Evolutionary conservation across 2,888 invertebrate species (phyloP), one percentile per base, ranked within the genome.

Genomic region (Troilus luridus): DNA sequence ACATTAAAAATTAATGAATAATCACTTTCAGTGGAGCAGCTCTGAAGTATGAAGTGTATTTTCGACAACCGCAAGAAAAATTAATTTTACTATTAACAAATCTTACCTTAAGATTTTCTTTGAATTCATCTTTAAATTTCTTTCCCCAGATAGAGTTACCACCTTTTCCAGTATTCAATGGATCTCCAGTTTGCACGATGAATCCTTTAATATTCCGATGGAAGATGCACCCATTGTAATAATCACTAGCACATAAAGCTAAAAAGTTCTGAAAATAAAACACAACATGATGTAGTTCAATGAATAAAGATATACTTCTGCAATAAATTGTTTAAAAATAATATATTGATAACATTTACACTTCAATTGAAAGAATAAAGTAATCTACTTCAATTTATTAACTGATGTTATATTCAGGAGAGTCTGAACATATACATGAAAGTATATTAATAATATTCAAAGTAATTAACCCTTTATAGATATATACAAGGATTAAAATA

Each of bases 101-200:
- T 41, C 7, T 56, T 94, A 97, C 97, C 95, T 98, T 99, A 81
- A 99, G 94, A 93, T 98, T 98, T 94, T 99, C 98, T 94, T 97
- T 97, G 92, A 99, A 97, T 95, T 99, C 99, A 94, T 99, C 99
- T 94, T 98, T 98, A 95, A 99, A 99, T 94, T 98, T 98, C 92
- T 96, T 96, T 19, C 98, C 98, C 99, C 99, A 99, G 93, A 99
- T 99, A 64, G 99, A 99, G 91, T 96, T 96, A 0, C 99, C 99
- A 90, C 98, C 98, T 96, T 99, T 99, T 0, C 99, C 99, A 0
- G 98, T 98, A 58, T 98, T 98, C 93, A 96, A 95, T n/a, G 97
- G 98, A 94, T 97, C 97, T 54, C 96, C 96, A 88, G 97, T 97
- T 94, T 97, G 97, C 11, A 97, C 96, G 94, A 97, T 97, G 93